phyloP scores from a whole-genome alignment of 2,797 vertebrate species.

The Galaxias olidus region DNA sequence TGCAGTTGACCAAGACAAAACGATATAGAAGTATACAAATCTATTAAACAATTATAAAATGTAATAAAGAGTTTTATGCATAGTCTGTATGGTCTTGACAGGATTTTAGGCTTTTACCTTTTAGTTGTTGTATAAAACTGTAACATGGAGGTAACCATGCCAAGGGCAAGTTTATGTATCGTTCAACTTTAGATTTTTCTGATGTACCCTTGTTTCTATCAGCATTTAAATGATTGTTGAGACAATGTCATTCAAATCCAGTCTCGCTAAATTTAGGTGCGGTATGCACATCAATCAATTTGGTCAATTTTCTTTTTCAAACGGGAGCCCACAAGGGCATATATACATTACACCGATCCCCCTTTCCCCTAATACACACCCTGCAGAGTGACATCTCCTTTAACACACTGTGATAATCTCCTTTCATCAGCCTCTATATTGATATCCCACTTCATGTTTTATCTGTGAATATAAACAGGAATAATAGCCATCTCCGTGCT shows the following conservation, averaged over 20 bases:
- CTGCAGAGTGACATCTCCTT: conserved; percentile 54
- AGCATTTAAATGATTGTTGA: conserved; percentile 9
- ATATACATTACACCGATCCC: conserved; percentile 38
- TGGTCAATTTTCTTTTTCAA: conserved; percentile 22
- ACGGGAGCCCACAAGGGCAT: conserved; percentile 37
- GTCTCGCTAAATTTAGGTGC: background rate
- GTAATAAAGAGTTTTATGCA: too few relatives aligned
- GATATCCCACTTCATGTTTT: conserved; percentile 37
- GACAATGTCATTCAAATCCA: conserved; percentile 14
- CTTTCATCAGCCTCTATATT: conserved; percentile 42
- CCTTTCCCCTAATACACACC: conserved; percentile 45
- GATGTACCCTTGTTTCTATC: too few relatives aligned
- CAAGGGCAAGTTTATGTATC: too few relatives aligned
- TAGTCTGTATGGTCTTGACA: too few relatives aligned
- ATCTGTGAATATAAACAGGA: conserved; percentile 53
- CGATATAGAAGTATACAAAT: too few relatives aligned
- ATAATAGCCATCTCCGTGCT: conserved; percentile 41
- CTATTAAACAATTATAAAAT: too few relatives aligned
- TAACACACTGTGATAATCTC: conserved; percentile 53
- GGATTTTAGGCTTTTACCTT: too few relatives aligned
- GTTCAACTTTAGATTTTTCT: too few relatives aligned
- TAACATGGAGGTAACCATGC: background rate
- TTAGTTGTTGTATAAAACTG: conserved; percentile 23
- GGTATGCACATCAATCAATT: conserved; percentile 7
- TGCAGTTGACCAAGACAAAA: too few relatives aligned